Evolutionary conservation across 2,888 invertebrate genomes (phyloP), one percentile per base, ranked within the genome.

Genomic region (Notodonta dromedarius): DNA sequence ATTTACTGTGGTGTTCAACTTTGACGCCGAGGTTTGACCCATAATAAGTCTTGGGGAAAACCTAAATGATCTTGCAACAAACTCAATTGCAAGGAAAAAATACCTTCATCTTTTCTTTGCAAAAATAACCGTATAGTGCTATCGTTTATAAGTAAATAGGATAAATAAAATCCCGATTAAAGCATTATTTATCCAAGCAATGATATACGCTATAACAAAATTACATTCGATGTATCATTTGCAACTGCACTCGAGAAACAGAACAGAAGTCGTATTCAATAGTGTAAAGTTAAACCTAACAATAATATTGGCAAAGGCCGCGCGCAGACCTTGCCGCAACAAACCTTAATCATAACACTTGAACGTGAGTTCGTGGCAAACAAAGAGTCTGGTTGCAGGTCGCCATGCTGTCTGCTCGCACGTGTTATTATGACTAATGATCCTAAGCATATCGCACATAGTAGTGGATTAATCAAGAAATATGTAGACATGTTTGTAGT

Each of bases 291-390:
- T 46, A 46, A n/a, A 46, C 46, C n/a, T 46, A 0, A 62, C 63
- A 69, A 74, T 67, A 78, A 75, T 81, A 85, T 84, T 83, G 76
- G 80, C 83, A 79, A 85, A 86, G 82, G 79, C 68, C 78, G 62
- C 11, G 42, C 58, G 64, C 39, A 32, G 59, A 46, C 46, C 46
- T 76, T 72, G 72, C 61, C 51, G 63, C 13, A 24, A n/a, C 55
- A 66, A 67, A 69, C 66, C 67, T 67, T 66, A 69, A 62, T 66
- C 59, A 67, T 46, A 16, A 16, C 16, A 71, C 50, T 65, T 66
- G 68, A 73, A 78, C 79, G 80, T 79, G 82, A 74, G 74, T 61
- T 74, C 73, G 67, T 61, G 62, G 69, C 54, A 39, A 54, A 54
- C 54, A 54, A 54, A 54, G 54, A 54, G 39, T 54, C 39, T 52